phyloP scores from a whole-genome alignment of 2,113 vertebrate genomes.

The Rhinopithecus roxellana region DNA sequence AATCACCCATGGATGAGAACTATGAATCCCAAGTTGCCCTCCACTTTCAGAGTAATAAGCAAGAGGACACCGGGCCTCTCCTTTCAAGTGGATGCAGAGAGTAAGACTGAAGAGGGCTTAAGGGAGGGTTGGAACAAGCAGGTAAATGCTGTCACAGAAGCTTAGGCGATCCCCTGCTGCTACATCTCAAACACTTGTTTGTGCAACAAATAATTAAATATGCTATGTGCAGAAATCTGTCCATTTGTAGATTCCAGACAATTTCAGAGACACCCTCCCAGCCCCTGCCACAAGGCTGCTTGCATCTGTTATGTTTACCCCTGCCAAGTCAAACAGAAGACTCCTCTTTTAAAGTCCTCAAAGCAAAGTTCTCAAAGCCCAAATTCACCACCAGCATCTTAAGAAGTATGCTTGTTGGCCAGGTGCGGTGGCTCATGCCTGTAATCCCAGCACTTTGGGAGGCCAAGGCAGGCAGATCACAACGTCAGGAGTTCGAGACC shows the following conservation, averaged over 20 bases:
- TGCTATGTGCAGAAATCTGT: not conserved
- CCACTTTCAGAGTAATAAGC: not conserved
- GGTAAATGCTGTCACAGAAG: not conserved
- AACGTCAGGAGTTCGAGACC: no score
- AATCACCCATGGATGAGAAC: not conserved
- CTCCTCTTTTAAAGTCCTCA: not conserved
- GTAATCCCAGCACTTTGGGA: no score
- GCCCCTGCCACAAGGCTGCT: no score
- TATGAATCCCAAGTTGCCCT: not conserved
- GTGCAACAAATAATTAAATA: not conserved
- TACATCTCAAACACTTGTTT: not conserved
- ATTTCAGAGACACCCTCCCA: not conserved
- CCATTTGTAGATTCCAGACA: not conserved
- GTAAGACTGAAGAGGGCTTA: fast-evolving
- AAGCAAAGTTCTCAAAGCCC: not conserved
- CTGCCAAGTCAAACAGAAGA: not conserved
- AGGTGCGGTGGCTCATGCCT: no score
- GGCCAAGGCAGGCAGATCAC: no score
- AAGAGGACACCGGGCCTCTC: not conserved
- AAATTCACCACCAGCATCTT: not conserved
- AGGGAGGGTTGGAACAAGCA: not conserved
- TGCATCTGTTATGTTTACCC: not conserved
- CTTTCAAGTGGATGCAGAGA: no score
- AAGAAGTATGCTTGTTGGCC: not conserved
- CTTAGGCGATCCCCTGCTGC: not conserved